Evolutionary conservation across 2,113 vertebrate species (phyloP), one percentile per base, ranked within the genome.

Genomic region (Crotalus helleri): DNA sequence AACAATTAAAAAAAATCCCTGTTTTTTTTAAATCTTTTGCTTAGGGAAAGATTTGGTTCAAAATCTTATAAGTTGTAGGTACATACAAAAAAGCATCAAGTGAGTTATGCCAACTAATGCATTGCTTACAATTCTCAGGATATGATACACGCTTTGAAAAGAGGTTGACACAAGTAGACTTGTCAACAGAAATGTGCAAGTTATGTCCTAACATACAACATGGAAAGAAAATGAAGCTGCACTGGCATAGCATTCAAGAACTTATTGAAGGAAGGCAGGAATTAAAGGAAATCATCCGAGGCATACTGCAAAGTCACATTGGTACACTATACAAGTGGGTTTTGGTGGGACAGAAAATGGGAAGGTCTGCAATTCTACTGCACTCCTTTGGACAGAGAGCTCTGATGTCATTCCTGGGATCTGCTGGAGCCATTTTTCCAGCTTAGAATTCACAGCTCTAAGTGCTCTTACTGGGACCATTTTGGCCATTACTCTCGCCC

Each of bases 41-140:
- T 58, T 12, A 46, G 7, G 15, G 59, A 26, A 39, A 11, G 59
- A 46, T 6, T 87, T 59, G 12, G 0, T 26, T 49, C 24, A 86
- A 58, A 86, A 57, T 26, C 26, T 94, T 87, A 33, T 85, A 44
- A 57, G 90, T n/a, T 33, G 85, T 92, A 93, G 55, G 93, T 93
- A 91, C 21, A 3, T 0, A 3, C 0, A n/a, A 55, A 93, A 91
- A 8, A 51, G 58, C 53, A 5, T 33, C 29, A 5, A 5, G 89
- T 94, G 81, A 0, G 12, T 90, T 90, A 0, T 39, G 17, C 85
- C 17, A n/a, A 21, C 33, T 90, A 90, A 87, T 64, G 87, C 26
- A 85, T 0, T 91, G 21, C 29, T 85, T 91, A n/a, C 24, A 92
- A 21, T 87, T 21, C 49, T 92, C 58, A 88, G n/a, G 15, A 88